Percentiles rank a stretch among this genome's conserved stretches.
Conservation (phyloP, 2,888 invertebrate genomes). For the Halictus quadricinctus region DNA sequence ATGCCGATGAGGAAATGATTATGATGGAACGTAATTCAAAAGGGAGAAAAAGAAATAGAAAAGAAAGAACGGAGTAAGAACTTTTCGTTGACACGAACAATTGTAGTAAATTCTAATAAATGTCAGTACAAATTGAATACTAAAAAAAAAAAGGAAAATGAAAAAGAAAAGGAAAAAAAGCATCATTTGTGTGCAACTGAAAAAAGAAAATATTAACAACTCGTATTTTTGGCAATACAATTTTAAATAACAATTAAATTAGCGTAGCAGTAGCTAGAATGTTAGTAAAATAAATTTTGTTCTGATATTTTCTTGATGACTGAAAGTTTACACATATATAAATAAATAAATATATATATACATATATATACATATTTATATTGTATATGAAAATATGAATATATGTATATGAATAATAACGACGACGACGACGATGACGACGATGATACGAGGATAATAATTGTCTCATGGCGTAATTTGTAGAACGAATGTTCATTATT, state of each 20-base stretch:
- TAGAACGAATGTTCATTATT: slow-evolving; percentile 80
- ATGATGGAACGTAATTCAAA: slow-evolving; percentile 27
- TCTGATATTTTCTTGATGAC: slow-evolving; percentile 79
- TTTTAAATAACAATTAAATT: slow-evolving; percentile 70
- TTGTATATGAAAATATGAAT: slow-evolving; percentile 51
- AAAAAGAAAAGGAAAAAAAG: slow-evolving; percentile 49
- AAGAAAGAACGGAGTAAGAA: slow-evolving; percentile 53
- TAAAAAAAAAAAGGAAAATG: slow-evolving; percentile 53
- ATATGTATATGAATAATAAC: slow-evolving; percentile 67
- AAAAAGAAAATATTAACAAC: slow-evolving; percentile 63
- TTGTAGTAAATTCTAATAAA: slow-evolving; percentile 79
- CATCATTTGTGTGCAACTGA: slow-evolving; percentile 66
- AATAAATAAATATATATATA: not conserved
- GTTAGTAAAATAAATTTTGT: slow-evolving; percentile 72
- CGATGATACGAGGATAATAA: slow-evolving; percentile 70
- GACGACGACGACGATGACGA: slow-evolving; percentile 63
- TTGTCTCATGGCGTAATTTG: slow-evolving; percentile 75
- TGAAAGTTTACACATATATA: slow-evolving; percentile 75
- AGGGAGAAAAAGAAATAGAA: not conserved
- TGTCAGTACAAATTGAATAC: slow-evolving; percentile 80
- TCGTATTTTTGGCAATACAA: slow-evolving; percentile 80
- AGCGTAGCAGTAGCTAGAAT: slow-evolving; percentile 68
- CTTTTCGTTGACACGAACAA: slow-evolving; percentile 49
- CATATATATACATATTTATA: slow-evolving; percentile 50
- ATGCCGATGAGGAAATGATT: slow-evolving; percentile 51